These are phyloP conservation scores for Coleophora deauratella DNA, from an alignment of 2,888 invertebrate species.

Conservation along the genomic window DNA sequence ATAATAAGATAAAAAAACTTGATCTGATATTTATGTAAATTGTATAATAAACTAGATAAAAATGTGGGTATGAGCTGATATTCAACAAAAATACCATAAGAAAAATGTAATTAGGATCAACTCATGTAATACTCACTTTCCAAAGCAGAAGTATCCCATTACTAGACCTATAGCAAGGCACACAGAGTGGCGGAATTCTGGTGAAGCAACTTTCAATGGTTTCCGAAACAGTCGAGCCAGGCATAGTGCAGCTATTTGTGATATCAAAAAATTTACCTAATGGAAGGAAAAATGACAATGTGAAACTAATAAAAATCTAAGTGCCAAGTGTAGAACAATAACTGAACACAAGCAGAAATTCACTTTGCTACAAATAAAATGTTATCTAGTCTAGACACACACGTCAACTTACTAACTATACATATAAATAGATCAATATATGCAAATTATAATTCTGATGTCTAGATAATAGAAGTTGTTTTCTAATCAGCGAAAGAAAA, in stretches of 20 bases:
- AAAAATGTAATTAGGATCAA: background rate
- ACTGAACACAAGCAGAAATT: constrained; percentile 12
- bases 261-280: constrained; percentile 89
- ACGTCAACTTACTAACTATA: too few relatives aligned
- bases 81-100: background rate
- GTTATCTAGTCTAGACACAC: too few relatives aligned
- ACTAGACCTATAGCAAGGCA: constrained; percentile 85
- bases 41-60: too few relatives aligned
- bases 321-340: constrained; percentile 23
- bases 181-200: constrained; percentile 84
- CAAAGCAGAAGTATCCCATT: constrained; percentile 92
- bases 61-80: background rate
- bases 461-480: too few relatives aligned
- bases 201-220: constrained; percentile 80
- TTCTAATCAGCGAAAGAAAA: too few relatives aligned
- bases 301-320: constrained; percentile 30
- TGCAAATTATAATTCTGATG: too few relatives aligned
- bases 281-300: constrained; percentile 48
- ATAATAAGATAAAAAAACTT: too few relatives aligned
- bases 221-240: constrained; percentile 86
- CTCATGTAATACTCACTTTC: constrained; percentile 78
- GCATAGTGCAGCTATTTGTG: constrained; percentile 86
- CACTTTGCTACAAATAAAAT: constrained; percentile 5
- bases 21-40: too few relatives aligned
- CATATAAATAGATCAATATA: too few relatives aligned